These are phyloP conservation scores for Lamprotornis superbus DNA, from an alignment of 2,113 vertebrate genomes.

Conservation along the genomic window DNA sequence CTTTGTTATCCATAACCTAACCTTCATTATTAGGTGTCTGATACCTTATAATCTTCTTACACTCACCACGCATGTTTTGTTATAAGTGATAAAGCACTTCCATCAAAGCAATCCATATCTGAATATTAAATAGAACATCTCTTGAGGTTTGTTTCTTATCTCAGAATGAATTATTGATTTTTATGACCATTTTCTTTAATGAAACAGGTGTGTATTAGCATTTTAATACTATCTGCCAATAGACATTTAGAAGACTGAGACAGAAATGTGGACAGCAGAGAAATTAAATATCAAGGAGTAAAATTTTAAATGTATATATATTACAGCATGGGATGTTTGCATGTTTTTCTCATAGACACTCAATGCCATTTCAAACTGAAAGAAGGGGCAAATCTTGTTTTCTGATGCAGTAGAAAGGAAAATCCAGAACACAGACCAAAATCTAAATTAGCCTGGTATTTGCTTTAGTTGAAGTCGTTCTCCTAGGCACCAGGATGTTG, in stretches of 20 bases:
- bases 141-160: neutral
- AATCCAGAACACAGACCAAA: neutral
- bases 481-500: neutral
- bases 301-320: neutral
- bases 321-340: neutral
- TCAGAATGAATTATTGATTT: neutral
- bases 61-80: neutral
- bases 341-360: neutral
- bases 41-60: neutral
- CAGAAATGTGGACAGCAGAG: neutral
- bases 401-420: neutral
- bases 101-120: neutral
- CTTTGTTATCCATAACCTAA: neutral
- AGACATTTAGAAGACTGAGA: neutral
- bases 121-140: constrained; percentile 16
- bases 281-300: neutral
- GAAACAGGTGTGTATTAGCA: neutral
- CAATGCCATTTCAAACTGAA: neutral
- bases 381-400: neutral
- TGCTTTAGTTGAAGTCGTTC: neutral
- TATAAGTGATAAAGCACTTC: neutral
- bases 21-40: neutral
- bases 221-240: neutral
- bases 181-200: neutral
- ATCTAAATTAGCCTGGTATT: neutral